A percentile compares a stretch with the other conserved stretches of the same genome.
Evolutionary conservation across 2,113 vertebrate species (phyloP).

Genomic region (Eurystomus gularis): DNA sequence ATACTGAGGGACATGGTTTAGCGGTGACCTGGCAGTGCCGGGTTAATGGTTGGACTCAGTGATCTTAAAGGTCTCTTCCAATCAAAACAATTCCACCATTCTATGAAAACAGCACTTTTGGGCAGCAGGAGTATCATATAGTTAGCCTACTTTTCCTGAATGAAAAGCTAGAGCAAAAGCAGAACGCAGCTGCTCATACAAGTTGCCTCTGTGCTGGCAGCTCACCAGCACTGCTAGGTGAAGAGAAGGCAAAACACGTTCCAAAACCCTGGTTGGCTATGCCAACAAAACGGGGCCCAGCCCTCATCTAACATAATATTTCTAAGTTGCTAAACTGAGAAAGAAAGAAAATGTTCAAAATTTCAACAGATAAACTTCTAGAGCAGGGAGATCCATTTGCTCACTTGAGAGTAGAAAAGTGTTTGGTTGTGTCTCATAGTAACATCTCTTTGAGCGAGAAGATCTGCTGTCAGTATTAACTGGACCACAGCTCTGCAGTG

Average conservation of each 20-base stretch:
- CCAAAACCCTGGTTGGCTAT: background rate
- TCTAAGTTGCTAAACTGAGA: background rate
- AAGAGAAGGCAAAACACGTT: background rate
- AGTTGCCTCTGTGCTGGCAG: background rate
- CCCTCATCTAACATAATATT: background rate
- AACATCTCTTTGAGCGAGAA: background rate
- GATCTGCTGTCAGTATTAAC: background rate
- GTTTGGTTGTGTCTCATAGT: fast-evolving
- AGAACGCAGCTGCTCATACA: too few relatives aligned
- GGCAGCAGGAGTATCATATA: fast-evolving
- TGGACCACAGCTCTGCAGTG: background rate
- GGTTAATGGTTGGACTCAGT: background rate
- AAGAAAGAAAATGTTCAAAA: background rate
- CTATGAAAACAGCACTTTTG: background rate
- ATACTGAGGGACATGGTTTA: background rate
- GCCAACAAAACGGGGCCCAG: background rate
- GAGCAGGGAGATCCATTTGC: background rate
- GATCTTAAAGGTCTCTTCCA: background rate
- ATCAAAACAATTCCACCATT: background rate
- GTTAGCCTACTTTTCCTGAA: background rate
- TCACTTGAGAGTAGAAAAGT: background rate
- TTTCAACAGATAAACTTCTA: background rate
- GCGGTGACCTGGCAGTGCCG: background rate
- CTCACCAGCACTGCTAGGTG: background rate
- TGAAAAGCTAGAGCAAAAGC: background rate